Conservation (phyloP, 2,888 invertebrate species). For the Omphaloscelis lunosa region DNA sequence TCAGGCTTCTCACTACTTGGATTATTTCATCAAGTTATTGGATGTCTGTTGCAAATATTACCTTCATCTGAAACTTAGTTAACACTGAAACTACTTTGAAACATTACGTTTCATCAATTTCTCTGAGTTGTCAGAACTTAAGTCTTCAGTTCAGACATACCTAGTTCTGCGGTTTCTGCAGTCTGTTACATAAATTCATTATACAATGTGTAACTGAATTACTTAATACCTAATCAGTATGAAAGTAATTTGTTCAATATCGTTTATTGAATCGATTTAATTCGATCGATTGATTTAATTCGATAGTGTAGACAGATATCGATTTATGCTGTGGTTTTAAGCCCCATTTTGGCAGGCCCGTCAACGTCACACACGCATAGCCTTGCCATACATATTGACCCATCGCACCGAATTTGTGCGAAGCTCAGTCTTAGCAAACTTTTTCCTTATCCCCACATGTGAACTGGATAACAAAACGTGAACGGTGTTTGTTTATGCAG, state of each 20-base stretch:
- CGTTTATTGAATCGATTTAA: too few relatives aligned
- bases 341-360: neutral
- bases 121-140: conserved; percentile 34
- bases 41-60: conserved; percentile 7
- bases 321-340: neutral
- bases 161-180: neutral
- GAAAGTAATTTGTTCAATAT: too few relatives aligned
- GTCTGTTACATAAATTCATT: neutral
- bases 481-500: conserved; percentile 64
- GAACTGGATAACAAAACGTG: conserved; percentile 8
- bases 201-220: too few relatives aligned
- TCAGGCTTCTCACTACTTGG: neutral
- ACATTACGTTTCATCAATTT: conserved; percentile 31
- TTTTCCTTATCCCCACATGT: conserved; percentile 43
- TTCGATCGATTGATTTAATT: too few relatives aligned
- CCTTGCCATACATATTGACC: neutral
- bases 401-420: neutral
- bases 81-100: conserved; percentile 9
- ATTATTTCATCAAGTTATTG: conserved; percentile 11
- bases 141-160: neutral
- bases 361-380: neutral
- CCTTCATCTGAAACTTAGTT: conserved; percentile 12
- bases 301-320: neutral
- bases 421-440: conserved; percentile 5
- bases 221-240: too few relatives aligned